Evolutionary conservation across 2,113 vertebrate genomes (phyloP).

Genomic region (Epinephelus cyanopodus): DNA sequence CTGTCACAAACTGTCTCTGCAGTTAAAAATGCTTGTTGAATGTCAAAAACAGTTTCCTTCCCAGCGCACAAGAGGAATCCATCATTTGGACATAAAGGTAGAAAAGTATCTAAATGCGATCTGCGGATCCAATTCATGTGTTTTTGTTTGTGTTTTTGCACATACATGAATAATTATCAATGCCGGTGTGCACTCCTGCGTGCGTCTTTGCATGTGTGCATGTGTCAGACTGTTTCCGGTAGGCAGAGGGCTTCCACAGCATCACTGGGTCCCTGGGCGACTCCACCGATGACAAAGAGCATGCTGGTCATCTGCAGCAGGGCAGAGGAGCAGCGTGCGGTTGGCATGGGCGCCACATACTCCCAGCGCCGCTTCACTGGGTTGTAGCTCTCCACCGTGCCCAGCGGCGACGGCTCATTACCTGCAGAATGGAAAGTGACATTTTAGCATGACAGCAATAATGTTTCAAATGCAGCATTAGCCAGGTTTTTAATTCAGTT

Average conservation of each 20-base stretch:
- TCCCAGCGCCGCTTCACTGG: conserved; percentile 93
- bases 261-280: conserved; percentile 94
- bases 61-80: conserved; percentile 27
- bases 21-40: conserved; percentile 49
- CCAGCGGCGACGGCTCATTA: conserved; percentile 93
- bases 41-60: conserved; percentile 27
- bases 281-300: conserved; percentile 94
- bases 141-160: conserved; percentile 27
- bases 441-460: not conserved
- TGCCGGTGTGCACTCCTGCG: conserved; percentile 22
- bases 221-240: conserved; percentile 88
- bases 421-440: conserved; percentile 80
- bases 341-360: conserved; percentile 89
- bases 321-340: conserved; percentile 93
- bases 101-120: conserved; percentile 20
- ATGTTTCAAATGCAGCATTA: not conserved
- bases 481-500: not conserved
- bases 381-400: conserved; percentile 93
- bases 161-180: conserved; percentile 36
- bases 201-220: not conserved
- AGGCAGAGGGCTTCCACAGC: conserved; percentile 94
- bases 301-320: conserved; percentile 85
- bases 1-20: conserved; percentile 30
- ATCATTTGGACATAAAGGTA: conserved; percentile 25
- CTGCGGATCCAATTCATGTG: conserved; percentile 27